These are phyloP conservation scores for Anguilla rostrata DNA, from an alignment of 2,113 vertebrate genomes.

Conservation along the genomic window DNA sequence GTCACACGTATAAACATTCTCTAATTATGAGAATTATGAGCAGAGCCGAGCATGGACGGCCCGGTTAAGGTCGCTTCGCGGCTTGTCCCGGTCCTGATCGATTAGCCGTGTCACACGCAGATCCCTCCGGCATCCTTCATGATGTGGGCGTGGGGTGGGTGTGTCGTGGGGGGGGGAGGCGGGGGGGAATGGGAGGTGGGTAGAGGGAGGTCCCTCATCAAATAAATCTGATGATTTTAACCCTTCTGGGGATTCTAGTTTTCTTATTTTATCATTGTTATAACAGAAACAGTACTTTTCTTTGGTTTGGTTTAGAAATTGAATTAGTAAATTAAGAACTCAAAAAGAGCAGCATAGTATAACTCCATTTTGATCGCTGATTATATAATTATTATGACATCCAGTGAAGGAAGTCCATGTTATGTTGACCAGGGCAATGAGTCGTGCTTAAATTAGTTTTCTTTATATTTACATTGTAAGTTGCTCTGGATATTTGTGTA, in stretches of 20 bases:
- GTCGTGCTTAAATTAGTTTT: no score
- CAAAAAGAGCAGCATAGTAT: no score
- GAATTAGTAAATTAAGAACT: no score
- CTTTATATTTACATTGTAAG: background rate
- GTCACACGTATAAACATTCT: background rate
- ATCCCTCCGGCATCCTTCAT: slow-evolving; percentile 55
- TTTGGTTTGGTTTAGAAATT: no score
- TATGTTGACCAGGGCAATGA: no score
- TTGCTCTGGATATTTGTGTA: background rate
- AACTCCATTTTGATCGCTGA: no score
- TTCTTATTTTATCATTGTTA: background rate
- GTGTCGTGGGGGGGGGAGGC: slow-evolving; percentile 30
- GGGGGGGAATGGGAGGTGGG: background rate
- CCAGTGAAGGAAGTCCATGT: no score
- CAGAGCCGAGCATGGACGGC: background rate
- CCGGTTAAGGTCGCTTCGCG: background rate
- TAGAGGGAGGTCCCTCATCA: background rate
- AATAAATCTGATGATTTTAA: background rate
- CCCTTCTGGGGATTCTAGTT: background rate
- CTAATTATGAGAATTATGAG: no score
- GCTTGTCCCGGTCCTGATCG: slow-evolving; percentile 43
- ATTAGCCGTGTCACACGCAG: slow-evolving; percentile 70
- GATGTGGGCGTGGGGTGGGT: background rate
- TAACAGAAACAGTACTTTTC: no score
- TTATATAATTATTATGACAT: no score